phyloP scores from a whole-genome alignment of 2,797 vertebrate species.

The Schizothorax lantsangensis region DNA sequence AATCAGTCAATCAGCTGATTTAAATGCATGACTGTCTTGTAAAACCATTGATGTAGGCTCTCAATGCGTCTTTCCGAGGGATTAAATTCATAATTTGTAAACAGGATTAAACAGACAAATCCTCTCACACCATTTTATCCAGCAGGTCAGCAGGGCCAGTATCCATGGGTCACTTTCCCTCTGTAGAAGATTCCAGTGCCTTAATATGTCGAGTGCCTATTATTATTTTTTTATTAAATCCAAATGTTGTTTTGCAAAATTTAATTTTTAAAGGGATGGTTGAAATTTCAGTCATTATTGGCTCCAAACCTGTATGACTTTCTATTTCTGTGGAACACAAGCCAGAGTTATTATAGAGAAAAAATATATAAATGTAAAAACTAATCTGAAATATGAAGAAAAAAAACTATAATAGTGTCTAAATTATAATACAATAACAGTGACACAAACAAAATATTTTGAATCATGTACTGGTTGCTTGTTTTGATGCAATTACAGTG shows the following conservation, averaged over 20 bases:
- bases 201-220: neutral
- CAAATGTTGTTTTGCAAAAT: neutral
- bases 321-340: neutral
- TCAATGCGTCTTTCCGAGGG: conserved; percentile 8
- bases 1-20: neutral
- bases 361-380: neutral
- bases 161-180: neutral
- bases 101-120: conserved; percentile 52
- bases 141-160: conserved; percentile 24
- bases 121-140: conserved; percentile 35
- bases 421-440: neutral
- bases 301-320: neutral
- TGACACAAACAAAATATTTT: neutral
- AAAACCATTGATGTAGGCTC: conserved; percentile 36
- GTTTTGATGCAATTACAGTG: neutral
- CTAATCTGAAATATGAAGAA: neutral
- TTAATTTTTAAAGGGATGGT: neutral
- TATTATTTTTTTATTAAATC: neutral
- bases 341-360: neutral
- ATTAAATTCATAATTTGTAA: conserved; percentile 37
- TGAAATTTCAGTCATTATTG: neutral
- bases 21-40: conserved; percentile 1
- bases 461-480: neutral
- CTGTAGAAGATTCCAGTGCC: neutral
- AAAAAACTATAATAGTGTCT: too few species aligned